Evolutionary conservation across 1,140 invertebrate genomes (phyloP).

Genomic region (Ceratina japonica): DNA sequence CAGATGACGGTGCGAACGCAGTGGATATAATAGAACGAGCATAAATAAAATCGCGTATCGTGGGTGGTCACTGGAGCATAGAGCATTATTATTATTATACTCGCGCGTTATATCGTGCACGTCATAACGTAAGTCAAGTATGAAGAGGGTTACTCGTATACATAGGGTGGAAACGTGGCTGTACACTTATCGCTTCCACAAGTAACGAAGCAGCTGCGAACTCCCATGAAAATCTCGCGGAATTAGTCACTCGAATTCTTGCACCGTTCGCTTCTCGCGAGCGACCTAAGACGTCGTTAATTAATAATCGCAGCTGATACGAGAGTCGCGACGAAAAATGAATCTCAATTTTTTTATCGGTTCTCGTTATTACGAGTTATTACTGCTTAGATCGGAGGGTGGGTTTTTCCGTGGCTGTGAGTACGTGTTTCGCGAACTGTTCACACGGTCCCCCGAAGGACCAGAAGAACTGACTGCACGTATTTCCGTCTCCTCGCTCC

Average conservation of each 20-base stretch:
- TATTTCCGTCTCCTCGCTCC: conserved; percentile 8
- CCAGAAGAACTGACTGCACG: conserved; percentile 1
- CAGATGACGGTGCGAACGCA: too few species aligned
- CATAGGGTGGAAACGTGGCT: too few species aligned
- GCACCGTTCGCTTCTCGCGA: background rate
- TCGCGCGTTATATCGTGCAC: too few species aligned
- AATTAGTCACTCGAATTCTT: conserved; percentile 58
- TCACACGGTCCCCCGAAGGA: background rate
- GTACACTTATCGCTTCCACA: conserved; percentile 13
- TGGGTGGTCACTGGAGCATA: conserved; percentile 77
- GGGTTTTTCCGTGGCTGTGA: too few species aligned
- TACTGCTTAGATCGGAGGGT: background rate
- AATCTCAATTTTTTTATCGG: too few species aligned
- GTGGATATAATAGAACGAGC: background rate
- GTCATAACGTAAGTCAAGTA: conserved; percentile 62
- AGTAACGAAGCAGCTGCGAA: conserved; percentile 59
- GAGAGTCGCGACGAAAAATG: too few species aligned
- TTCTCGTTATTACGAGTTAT: too few species aligned
- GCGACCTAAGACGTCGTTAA: background rate
- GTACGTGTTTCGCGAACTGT: too few species aligned
- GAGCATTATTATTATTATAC: too few species aligned
- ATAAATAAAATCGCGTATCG: conserved; percentile 74
- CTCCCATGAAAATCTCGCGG: conserved; percentile 64
- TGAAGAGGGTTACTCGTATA: conserved; percentile 46
- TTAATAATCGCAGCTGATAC: too few species aligned